These are phyloP conservation scores for Numenius arquata DNA, from an alignment of 2,113 vertebrate species.

Conservation along the genomic window DNA sequence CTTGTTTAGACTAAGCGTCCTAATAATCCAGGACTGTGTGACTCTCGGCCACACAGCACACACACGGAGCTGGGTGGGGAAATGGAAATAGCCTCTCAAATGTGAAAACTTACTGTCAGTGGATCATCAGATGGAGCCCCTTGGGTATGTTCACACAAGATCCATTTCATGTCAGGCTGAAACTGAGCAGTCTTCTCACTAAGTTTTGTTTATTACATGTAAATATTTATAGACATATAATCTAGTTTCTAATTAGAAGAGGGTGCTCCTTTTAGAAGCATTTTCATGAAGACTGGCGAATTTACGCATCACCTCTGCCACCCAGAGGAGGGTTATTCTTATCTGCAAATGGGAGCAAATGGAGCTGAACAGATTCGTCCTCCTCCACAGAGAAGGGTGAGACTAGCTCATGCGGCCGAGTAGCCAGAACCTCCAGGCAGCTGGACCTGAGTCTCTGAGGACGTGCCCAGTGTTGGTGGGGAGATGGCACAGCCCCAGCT, in stretches of 20 bases:
- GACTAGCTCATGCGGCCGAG: not conserved
- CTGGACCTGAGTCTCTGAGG: not conserved
- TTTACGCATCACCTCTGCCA: not conserved
- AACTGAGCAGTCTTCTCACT: not conserved
- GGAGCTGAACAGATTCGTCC: not conserved
- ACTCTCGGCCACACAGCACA: not conserved
- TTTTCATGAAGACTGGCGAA: not conserved
- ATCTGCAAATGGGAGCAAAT: not conserved
- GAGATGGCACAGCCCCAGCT: accelerated
- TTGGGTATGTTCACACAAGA: not conserved
- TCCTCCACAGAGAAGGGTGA: not conserved
- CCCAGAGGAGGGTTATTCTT: not conserved
- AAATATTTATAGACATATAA: not conserved
- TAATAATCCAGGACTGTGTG: not conserved
- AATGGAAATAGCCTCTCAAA: not conserved
- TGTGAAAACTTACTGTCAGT: not conserved
- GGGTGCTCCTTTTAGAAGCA: not conserved
- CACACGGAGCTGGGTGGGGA: accelerated
- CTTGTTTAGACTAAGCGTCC: not conserved
- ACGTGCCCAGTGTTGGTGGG: not conserved
- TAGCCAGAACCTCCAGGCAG: not conserved
- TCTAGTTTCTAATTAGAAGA: not conserved
- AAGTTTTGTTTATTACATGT: not conserved
- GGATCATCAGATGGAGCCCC: not conserved
- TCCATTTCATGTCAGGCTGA: not conserved